These are phyloP conservation scores for Microctenopoma stevenorrisi DNA, from an alignment of 2,797 vertebrate species.

Conservation along the genomic window DNA sequence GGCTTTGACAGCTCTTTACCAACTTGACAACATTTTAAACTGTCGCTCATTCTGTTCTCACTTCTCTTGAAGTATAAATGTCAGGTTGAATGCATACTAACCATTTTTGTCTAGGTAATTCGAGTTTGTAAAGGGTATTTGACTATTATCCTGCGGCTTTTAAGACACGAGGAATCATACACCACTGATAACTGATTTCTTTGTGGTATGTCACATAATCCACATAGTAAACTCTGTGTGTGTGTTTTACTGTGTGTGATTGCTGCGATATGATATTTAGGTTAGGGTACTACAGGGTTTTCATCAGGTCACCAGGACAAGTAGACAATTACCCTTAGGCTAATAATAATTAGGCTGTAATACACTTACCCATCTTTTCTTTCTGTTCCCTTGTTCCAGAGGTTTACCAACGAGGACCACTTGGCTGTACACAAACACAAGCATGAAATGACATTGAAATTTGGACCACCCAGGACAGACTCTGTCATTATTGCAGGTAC, in stretches of 20 bases:
- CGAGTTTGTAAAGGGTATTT: constrained; percentile 46
- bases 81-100: background rate
- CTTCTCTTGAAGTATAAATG: constrained; percentile 3
- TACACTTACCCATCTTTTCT: constrained; percentile 23
- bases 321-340: constrained; percentile 38
- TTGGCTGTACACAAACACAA: constrained; percentile 99
- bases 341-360: constrained; percentile 23
- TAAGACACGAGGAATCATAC: constrained; percentile 45
- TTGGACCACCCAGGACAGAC: constrained; percentile 90
- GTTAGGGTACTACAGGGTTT: constrained; percentile 35
- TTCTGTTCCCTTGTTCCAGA: constrained; percentile 79
- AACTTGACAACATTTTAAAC: constrained; percentile 7
- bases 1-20: constrained; percentile 10
- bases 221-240: constrained; percentile 28
- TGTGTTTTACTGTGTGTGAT: constrained; percentile 41
- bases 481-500: constrained; percentile 86
- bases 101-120: constrained; percentile 10
- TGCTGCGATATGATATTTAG: constrained; percentile 63
- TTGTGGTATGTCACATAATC: constrained; percentile 36
- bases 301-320: constrained; percentile 50
- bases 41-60: constrained; percentile 2
- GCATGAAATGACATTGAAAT: constrained; percentile 98
- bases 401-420: constrained; percentile 99
- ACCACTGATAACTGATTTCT: constrained; percentile 47
- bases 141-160: constrained; percentile 39